Conservation (phyloP, 1,140 invertebrate genomes). For the Muscidifurax raptorellus region DNA sequence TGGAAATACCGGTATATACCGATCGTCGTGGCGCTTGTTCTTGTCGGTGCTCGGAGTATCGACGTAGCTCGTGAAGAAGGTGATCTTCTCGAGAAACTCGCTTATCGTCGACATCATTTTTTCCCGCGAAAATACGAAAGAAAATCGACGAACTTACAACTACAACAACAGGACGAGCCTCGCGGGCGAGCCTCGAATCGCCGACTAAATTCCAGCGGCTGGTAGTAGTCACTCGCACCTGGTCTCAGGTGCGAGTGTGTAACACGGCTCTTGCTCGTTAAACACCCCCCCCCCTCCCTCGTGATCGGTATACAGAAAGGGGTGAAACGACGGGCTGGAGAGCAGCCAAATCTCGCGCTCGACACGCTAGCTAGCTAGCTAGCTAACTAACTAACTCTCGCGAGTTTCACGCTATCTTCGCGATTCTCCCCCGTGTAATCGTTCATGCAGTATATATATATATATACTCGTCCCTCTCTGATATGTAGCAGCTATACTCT, state of each 20-base stretch:
- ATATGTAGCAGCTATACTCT: neutral
- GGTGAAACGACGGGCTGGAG: constrained; percentile 25
- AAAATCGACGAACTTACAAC: neutral
- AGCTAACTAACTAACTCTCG: neutral
- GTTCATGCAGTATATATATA: too few species aligned
- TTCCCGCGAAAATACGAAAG: neutral
- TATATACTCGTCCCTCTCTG: too few species aligned
- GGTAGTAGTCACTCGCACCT: neutral
- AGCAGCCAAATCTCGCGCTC: constrained; percentile 7
- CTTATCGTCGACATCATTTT: constrained; percentile 27
- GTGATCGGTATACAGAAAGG: neutral
- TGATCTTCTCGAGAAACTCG: constrained; percentile 57
- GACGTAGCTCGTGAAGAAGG: constrained; percentile 62
- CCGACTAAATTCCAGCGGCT: neutral
- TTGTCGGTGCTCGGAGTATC: constrained; percentile 53
- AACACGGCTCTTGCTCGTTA: neutral
- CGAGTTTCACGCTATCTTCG: neutral
- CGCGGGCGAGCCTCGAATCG: too few species aligned
- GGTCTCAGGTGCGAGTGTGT: neutral
- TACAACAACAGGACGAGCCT: too few species aligned
- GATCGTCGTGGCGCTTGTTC: constrained; percentile 57
- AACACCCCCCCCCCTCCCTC: neutral
- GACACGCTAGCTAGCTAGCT: neutral
- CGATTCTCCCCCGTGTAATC: too few species aligned
- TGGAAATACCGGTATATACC: too few species aligned